These are phyloP conservation scores for Drosophila funebris DNA, from an alignment of 1,140 invertebrate species.

Conservation along the genomic window DNA sequence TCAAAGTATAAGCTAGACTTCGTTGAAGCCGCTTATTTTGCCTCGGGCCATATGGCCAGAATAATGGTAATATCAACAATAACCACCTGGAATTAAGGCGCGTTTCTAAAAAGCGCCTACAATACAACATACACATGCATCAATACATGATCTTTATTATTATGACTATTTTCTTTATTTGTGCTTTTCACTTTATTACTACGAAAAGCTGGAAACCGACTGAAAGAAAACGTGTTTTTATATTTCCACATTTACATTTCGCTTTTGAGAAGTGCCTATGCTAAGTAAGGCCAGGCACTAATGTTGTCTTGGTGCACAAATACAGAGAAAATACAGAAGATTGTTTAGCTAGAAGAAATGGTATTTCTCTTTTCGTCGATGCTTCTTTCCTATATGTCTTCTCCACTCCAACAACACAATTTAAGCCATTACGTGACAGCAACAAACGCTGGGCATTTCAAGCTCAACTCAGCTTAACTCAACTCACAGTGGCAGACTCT, in stretches of 20 bases:
- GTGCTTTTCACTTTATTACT: constrained; percentile 64
- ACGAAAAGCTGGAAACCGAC: neutral
- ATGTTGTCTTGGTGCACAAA: neutral
- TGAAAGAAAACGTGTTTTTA: constrained; percentile 68
- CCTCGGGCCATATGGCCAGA: constrained; percentile 23
- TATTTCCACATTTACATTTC: constrained; percentile 69
- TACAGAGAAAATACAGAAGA: neutral
- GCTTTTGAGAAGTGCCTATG: constrained; percentile 28
- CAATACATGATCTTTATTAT: constrained; percentile 47
- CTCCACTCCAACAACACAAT: constrained; percentile 22
- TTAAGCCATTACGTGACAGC: constrained; percentile 54
- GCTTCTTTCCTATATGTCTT: constrained; percentile 9
- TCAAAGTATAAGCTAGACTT: neutral
- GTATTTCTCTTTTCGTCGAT: constrained; percentile 31
- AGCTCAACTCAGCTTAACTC: constrained; percentile 11
- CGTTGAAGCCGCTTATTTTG: neutral
- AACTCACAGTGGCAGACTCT: constrained; percentile 23
- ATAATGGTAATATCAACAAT: constrained; percentile 16
- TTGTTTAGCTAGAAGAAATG: constrained; percentile 20
- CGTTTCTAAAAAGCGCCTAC: constrained; percentile 26
- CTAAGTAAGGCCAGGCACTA: too few species aligned
- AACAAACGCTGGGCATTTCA: constrained; percentile 22
- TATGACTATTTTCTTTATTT: constrained; percentile 55
- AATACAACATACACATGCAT: constrained; percentile 4
- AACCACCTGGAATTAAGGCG: constrained; percentile 21